Base-by-base conservation (phyloP, 2,797 vertebrate genomes). In the Phrynocephalus guinanensis region DNA sequence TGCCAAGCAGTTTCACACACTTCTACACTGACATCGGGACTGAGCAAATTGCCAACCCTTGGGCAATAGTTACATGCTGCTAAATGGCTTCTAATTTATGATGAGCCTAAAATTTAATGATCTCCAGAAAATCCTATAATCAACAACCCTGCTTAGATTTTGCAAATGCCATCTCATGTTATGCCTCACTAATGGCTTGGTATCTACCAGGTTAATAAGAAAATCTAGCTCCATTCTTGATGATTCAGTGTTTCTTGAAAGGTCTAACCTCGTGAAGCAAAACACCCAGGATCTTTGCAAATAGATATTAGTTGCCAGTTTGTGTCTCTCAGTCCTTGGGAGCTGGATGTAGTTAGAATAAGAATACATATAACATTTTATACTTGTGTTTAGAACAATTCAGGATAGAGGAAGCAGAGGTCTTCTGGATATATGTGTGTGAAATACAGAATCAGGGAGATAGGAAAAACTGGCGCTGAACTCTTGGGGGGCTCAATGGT, bases 391-490 rank as follows among this genome's bases (percentile, higher is more conserved):
- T 81, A 68, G 72, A 94, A 82, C 44, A 81, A 86, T 1, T 0
- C 63, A 87, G 48, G 79, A 81, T 80, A 20, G 90, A 48, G 83
- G 79, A 80, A 92, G 93, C 90, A 92, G 75, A 90, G 38, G 50
- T 48, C 80, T 90, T 83, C 0, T 1, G 83, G 83, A 87, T 0
- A 24, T 79, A 79, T 78, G 86, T 92, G 87, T 0, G 0, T 6
- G 77, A 90, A 75, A 86, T 89, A 86, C 0, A 5, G 73, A 26
- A 68, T 73, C 0, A 22, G 0, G 90, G 87, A 92, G 84, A 88
- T 88, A 91, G 91, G 88, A 94, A 95, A 20, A 93, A 87, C 91
- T 89, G 87, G 76, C 50, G 80, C 77, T 92, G 88, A 93, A 94
- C 89, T 94, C 92, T 84, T 1, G 22, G 89, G 89, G 86, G 87